A percentile compares a stretch with the other conserved stretches of the same genome.
phyloP scores from a whole-genome alignment of 2,797 vertebrate species.

The Xiphorhynchus erythropygius region DNA sequence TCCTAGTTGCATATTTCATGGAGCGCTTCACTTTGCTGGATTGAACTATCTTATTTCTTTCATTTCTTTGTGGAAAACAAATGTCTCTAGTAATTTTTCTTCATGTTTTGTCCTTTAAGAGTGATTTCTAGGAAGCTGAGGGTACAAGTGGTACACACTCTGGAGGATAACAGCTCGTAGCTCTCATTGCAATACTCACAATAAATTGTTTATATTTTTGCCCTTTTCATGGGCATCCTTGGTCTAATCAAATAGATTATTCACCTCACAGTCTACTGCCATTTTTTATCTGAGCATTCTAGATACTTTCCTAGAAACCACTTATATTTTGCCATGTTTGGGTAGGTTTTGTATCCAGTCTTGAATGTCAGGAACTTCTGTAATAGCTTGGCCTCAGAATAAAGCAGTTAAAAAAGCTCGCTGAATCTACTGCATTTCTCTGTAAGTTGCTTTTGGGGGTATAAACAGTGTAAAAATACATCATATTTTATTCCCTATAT shows the following conservation, averaged over 20 bases:
- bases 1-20: not conserved
- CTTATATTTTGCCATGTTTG: not conserved
- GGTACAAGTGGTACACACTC: not conserved
- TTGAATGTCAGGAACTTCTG: not conserved
- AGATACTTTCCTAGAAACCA: not conserved
- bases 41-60: not conserved
- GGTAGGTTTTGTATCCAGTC: not conserved
- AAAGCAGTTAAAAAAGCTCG: not conserved
- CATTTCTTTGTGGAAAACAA: not conserved
- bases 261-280: not conserved
- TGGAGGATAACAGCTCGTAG: not conserved
- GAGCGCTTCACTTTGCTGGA: not conserved
- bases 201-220: not conserved
- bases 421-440: not conserved
- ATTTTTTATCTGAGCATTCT: not conserved
- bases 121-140: not conserved
- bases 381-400: not conserved
- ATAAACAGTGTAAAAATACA: not conserved
- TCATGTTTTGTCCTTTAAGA: not conserved
- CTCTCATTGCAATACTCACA: not conserved
- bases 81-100: not conserved
- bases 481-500: not conserved
- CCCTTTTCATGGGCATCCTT: not conserved
- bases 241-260: not conserved
- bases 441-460: not conserved